Base-by-base conservation (phyloP, 1,140 invertebrate genomes). In the Muscidifurax raptorellus region DNA sequence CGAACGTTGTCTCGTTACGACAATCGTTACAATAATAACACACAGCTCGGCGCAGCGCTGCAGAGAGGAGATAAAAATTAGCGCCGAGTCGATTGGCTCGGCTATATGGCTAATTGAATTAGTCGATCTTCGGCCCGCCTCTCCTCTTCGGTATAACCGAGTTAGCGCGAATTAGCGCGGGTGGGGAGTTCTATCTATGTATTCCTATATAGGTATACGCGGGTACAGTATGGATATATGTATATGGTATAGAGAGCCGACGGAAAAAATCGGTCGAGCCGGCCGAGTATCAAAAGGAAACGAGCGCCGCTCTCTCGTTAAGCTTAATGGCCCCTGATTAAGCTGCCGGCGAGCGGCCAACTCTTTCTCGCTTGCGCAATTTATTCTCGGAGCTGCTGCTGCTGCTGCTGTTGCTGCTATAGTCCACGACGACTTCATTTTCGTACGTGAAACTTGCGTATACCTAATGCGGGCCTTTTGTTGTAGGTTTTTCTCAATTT, bases 91-190 rank as follows among this genome's bases (percentile, higher is more conserved):
- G 72, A 10, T 40, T 32, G 25, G 28, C 40, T 80, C 69, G 15
- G 78, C 59, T 22, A 85, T 86, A 86, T 86, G 84, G 87, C 86
- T 89, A 88, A 89, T 89, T 89, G 75, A 87, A 87, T 89, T 88
- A 87, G 86, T 87, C 81, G 77, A 83, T 77, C 25, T 80, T 86
- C 83, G 81, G 82, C 85, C 86, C 87, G 85, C 85, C 86, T 87
- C 80, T 82, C 71, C 82, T 85, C 85, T 85, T 86, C 78, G 85
- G 85, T 82, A 82, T 89, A 89, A 89, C 87, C 84, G 72, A 85
- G 83, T 82, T 88, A 88, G 86, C 85, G 86, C 85, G 76, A 80
- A 84, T 86, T 87, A 87, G 86, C 85, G 44, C 13, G 72, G n/a
- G 22, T n/a, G 32, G 28, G 27, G 27, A 22, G 30, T n/a, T n/a